A percentile compares a stretch with the other conserved stretches of the same genome.
Evolutionary conservation across 2,797 vertebrate genomes (phyloP).

Genomic region (Bovichtus diacanthus): DNA sequence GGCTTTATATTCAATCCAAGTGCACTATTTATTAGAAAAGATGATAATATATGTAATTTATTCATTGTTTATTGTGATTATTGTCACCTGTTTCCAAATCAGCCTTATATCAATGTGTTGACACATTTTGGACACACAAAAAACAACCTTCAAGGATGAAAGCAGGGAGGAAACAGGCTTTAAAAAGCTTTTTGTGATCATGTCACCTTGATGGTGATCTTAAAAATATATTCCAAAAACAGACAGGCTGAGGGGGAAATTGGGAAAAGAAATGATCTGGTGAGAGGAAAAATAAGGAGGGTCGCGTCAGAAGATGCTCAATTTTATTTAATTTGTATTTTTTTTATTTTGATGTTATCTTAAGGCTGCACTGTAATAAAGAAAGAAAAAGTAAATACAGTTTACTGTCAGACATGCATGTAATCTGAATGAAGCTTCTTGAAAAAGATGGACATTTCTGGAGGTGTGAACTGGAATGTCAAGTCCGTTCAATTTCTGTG

Average conservation of each 20-base stretch:
- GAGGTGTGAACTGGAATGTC: too few species aligned
- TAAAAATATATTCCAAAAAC: background rate
- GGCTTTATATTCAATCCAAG: background rate
- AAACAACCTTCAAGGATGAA: background rate
- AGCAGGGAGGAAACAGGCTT: background rate
- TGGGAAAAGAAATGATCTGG: background rate
- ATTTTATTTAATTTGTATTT: conserved; percentile 19
- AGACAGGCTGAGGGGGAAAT: background rate
- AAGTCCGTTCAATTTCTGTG: too few species aligned
- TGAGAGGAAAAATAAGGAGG: background rate
- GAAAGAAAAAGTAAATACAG: background rate
- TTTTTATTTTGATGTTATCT: conserved; percentile 4
- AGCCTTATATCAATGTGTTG: background rate
- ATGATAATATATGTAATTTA: background rate
- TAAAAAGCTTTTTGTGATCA: conserved; percentile 13
- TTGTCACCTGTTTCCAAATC: background rate
- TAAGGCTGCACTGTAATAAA: background rate
- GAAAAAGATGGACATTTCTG: background rate
- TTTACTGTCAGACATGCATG: background rate
- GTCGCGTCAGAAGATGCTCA: background rate
- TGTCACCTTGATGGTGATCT: background rate
- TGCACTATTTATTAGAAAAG: background rate
- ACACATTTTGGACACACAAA: background rate
- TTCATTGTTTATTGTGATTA: background rate
- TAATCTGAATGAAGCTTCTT: background rate